Percentiles rank a stretch among this genome's conserved stretches.
Evolutionary conservation across 2,888 invertebrate species (phyloP).

Genomic region (Scaptomyza flava): DNA sequence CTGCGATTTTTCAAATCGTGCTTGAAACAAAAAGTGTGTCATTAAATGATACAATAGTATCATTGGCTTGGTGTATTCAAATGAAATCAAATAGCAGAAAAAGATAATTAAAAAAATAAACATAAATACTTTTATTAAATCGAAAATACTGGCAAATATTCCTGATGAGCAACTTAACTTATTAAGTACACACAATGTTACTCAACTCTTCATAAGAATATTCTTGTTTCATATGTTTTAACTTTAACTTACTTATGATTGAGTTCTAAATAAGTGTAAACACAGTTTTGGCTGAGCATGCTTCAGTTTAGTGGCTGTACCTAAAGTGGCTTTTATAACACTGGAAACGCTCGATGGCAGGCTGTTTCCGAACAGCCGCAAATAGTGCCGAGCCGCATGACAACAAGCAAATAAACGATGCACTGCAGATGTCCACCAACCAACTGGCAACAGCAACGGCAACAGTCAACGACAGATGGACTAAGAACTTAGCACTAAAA

Average conservation of each 20-base stretch:
- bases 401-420: conserved; percentile 64
- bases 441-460: conserved; percentile 45
- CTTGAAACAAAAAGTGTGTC: neutral
- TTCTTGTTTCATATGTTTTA: neutral
- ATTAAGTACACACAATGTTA: no score
- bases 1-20: neutral
- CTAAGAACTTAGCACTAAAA: neutral
- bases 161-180: no score
- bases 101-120: no score
- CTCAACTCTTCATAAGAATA: no score
- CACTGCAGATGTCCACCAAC: conserved; percentile 54
- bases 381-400: conserved; percentile 59
- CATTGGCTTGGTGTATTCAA: no score
- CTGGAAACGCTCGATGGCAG: conserved; percentile 8
- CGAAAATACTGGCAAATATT: no score
- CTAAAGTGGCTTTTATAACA: conserved; percentile 2
- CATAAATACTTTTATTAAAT: no score
- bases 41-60: neutral
- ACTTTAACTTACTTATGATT: neutral
- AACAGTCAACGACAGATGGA: conserved; percentile 1
- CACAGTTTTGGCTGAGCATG: neutral
- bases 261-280: neutral
- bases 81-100: no score
- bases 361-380: conserved; percentile 51
- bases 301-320: neutral